Evolutionary conservation across 2,113 vertebrate genomes (phyloP), one percentile per base, ranked within the genome.

Genomic region (Oreochromis aureus): DNA sequence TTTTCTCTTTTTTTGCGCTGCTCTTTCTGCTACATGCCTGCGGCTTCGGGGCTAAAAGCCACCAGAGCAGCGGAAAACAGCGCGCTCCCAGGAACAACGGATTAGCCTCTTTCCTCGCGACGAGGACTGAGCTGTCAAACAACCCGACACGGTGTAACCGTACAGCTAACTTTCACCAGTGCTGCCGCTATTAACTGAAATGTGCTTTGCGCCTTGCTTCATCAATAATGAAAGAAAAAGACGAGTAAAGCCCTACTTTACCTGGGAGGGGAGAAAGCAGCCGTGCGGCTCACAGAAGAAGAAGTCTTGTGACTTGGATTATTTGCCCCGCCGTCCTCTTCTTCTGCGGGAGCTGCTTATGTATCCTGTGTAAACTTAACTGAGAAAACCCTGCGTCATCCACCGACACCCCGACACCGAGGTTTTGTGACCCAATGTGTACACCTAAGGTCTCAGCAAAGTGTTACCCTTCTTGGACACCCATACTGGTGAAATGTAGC

Each of bases 301-400:
- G 32, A 39, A 39, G 61, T 92, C 94, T 93, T 91, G 89, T 93
- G 94, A 95, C 93, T 93, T 46, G 86, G 92, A 76, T 76, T 76
- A 89, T 93, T 92, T 87, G 82, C 79, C 55, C 82, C 84, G 8
- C 55, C 78, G 85, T 48, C 71, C 48, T 48, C 86, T 81, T 22
- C 86, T 88, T 48, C 88, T 48, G 22, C 85, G 13, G 56, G 22
- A 71, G 85, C 87, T 81, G 91, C 87, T 90, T 87, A 56, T 84
- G 92, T 7, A 69, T 80, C 61, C 85, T 6, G n/a, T 63, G 59
- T 41, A 83, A 91, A 93, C 90, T 93, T 90, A 41, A 83, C 41
- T 36, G 19, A 9, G 15, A 80, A 91, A 91, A 85, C 9, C 83
- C 90, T 88, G 91, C 92, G 89, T 91, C 94, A 90, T 84, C 9